Base-by-base conservation (phyloP, 2,113 vertebrate genomes). In the Trematocara unimaculatum region DNA sequence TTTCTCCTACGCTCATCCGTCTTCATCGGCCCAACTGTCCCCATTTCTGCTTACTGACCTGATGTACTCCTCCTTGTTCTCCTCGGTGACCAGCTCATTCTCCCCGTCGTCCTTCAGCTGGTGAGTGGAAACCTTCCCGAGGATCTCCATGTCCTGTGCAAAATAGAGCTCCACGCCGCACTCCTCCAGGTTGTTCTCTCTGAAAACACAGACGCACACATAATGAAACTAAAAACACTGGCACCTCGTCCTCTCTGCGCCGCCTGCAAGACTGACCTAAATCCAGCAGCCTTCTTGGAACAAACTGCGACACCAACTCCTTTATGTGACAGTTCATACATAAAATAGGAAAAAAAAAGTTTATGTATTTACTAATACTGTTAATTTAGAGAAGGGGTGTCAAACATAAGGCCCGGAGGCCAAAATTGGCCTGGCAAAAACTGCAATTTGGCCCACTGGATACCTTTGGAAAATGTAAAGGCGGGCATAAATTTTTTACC, bases 21-120 rank as follows among this genome's bases (percentile, higher is more conserved):
- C 33, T 5, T 29, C 47, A 9, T 51, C 31, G 31, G 23, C 23
- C 2, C 23, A 2, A 38, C n/a, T 40, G 2, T 2, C 26, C 20
- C 77, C 4, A 3, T 35, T 0, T 62, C 6, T 31, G 31, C 54
- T 8, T 3, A 12, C 70, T 79, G 6, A 99, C 99, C 98, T 96
- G 93, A 99, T 99, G 85, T 99, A 99, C 87, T 99, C 99, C 26
- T 99, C 99, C 94, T 99, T 99, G 96, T 99, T 99, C 45, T 99
- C 98, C 91, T 98, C 97, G 0, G 97, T 99, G 89, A 99, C 99
- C 5, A 98, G 97, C 91, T 98, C 97, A 82, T 97, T 97, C 96
- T 99, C 98, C 0, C 99, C 99, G 0, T 97, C 98, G 58, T 98
- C 97, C 93, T 99, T 99, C 91, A 99, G 96, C 94, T 98, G 97